Base-by-base conservation (phyloP, 2,888 invertebrate genomes). In the Prosopocoilus inquinatus region DNA sequence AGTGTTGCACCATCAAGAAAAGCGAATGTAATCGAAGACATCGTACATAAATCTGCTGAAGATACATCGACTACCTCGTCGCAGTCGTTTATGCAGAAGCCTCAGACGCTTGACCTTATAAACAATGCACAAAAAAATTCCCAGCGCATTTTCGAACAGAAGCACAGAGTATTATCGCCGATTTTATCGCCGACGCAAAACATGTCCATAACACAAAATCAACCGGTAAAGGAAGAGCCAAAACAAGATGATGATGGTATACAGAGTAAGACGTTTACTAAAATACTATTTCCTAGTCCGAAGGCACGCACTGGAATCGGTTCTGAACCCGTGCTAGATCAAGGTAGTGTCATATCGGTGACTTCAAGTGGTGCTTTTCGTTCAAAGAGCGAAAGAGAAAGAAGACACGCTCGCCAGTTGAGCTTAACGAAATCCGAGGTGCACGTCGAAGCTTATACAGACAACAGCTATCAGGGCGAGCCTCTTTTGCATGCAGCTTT, bases 381-480 rank as follows among this genome's bases (percentile, higher is more conserved):
- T 15, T 64, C 70, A 2, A 72, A 70, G 63, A 58, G 49, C 8
- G 73, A 72, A 43, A 64, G 63, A 44, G 55, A 64, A 15, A 58
- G 53, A 64, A 66, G 60, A 56, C 67, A 64, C 51, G 51, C 48
- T 15, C 76, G 84, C 60, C 78, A 84, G 9, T 82, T 84, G 59
- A 84, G 86, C 65, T 70, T 88, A 59, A 84, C 86, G 0, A 87
- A 88, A 69, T 88, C 88, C 0, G 87, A 88, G 61, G 84, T 88
- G 41, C 88, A 75, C 51, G 74, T 77, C 1, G 75, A 77, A 60
- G 72, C 75, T 2, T 78, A 76, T 53, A 71, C 76, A 5, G 74
- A 86, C 64, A 81, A 82, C 64, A 85, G 83, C 0, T 84, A 84
- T 34, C 52, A 50, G 28, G 57, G 53, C 43, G 49, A 54, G 44